Conservation (phyloP, 2,888 invertebrate genomes). For the Papilio protenor region DNA sequence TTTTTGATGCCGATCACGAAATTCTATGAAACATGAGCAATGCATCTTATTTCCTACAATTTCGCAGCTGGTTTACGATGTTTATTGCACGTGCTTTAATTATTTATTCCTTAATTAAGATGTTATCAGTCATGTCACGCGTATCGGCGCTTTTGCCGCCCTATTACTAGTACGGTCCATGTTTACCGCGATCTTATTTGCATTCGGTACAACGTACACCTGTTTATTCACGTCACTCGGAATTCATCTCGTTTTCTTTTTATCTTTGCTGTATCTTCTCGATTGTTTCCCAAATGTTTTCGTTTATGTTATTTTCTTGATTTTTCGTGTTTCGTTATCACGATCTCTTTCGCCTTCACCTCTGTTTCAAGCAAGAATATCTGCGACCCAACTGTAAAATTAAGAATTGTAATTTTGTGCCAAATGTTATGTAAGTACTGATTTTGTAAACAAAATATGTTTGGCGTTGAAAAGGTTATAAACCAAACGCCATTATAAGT, state of each 20-base stretch:
- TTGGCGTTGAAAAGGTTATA: neutral
- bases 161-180: slow-evolving; percentile 3
- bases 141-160: slow-evolving; percentile 29
- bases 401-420: neutral
- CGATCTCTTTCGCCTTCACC: neutral
- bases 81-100: slow-evolving; percentile 39
- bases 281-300: slow-evolving; percentile 13
- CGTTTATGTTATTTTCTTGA: neutral
- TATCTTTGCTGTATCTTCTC: slow-evolving; percentile 7
- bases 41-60: slow-evolving; percentile 31
- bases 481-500: neutral
- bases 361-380: neutral
- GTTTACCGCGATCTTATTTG: slow-evolving; percentile 25
- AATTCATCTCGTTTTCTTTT: slow-evolving; percentile 27
- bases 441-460: neutral
- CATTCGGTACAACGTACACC: slow-evolving; percentile 31
- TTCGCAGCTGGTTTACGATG: slow-evolving; percentile 36
- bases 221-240: slow-evolving; percentile 31
- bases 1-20: slow-evolving; percentile 35
- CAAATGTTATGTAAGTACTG: neutral
- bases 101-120: slow-evolving; percentile 41
- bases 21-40: slow-evolving; percentile 21
- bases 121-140: slow-evolving; percentile 35
- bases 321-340: neutral
- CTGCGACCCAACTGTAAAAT: neutral